phyloP scores from a whole-genome alignment of 2,888 invertebrate species.

The Caenorhabditis angaria region DNA sequence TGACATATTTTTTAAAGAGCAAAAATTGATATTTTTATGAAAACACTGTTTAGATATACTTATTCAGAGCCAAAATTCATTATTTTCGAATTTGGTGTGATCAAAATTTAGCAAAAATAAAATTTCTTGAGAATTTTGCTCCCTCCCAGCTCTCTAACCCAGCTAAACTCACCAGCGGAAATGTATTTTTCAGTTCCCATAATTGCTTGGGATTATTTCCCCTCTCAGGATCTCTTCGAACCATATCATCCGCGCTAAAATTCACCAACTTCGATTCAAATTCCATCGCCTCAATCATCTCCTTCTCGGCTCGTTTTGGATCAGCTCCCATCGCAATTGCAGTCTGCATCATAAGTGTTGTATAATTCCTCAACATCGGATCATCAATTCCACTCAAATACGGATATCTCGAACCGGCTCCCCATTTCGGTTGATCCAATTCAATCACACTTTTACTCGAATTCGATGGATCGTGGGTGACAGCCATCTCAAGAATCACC shows the following conservation, averaged over 20 bases:
- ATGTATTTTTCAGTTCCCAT: constrained; percentile 55
- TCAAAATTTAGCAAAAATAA: no score
- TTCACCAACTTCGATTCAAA: constrained; percentile 66
- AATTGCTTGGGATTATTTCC: constrained; percentile 66
- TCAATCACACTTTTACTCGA: constrained; percentile 61
- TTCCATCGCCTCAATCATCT: constrained; percentile 66
- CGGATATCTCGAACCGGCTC: constrained; percentile 64
- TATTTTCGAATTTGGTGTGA: no score
- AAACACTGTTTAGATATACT: no score
- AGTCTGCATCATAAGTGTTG: constrained; percentile 62
- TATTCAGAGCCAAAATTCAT: no score
- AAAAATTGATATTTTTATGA: no score
- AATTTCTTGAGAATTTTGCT: no score
- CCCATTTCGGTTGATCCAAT: constrained; percentile 69
- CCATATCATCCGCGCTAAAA: constrained; percentile 65
- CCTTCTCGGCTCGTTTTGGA: constrained; percentile 47
- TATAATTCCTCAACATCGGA: constrained; percentile 67
- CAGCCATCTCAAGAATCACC: constrained; percentile 66
- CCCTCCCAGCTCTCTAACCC: no score
- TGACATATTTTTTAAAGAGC: no score
- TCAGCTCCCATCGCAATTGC: constrained; percentile 60
- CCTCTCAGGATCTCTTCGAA: constrained; percentile 65
- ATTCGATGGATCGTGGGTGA: constrained; percentile 69
- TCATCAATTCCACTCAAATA: constrained; percentile 63
- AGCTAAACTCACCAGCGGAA: constrained; percentile 58